Evolutionary conservation across 92 coral and sea anemone species (phyloP), one percentile per base, ranked within the genome.

Genomic region (Bergia sp.): DNA sequence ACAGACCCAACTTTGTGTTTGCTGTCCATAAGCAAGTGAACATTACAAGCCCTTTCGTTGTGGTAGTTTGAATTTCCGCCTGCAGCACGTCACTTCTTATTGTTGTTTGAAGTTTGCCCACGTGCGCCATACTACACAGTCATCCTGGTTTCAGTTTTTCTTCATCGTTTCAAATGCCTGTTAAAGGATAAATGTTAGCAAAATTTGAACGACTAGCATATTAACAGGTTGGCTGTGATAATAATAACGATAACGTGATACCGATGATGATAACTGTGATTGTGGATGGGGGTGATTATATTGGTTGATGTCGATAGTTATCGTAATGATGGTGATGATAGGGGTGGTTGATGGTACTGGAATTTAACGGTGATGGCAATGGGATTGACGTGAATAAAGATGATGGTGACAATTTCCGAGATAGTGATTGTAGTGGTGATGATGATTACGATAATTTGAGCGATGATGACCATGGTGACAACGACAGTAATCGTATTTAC

Each of bases 121-220:
- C 8, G 69, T 61, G 69, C 29, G 69, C 29, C 69, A 21, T 21
- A 20, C 4, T 21, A 23, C 69, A 20, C 69, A 16, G 29, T 3
- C 69, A 61, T 61, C 23, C 23, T 1, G 69, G 2, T 37, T 29
- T 82, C 55, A 82, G 49, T 82, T 82, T 66, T 82, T 82, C 86
- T 42, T 82, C 76, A 82, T 7, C 36, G 86, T 82, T 66, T 82
- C 86, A 39, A 82, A 82, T 42, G 75, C 86, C 86, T 82, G 86
- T 82, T 42, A 49, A 61, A 64, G 39, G 18, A 61, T 1, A 5
- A 74, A 74, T 72, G 76, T 72, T 72, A 72, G 15, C 41, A 69
- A n/a, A 69, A n/a, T 8, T 53, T 11, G 15, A 40, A 43, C 7
- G 37, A 11, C 21, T 61, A 23, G 5, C 7, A 20, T 61, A 29